Base-by-base conservation (phyloP, 2,797 vertebrate species). In the Alcedo atthis region DNA sequence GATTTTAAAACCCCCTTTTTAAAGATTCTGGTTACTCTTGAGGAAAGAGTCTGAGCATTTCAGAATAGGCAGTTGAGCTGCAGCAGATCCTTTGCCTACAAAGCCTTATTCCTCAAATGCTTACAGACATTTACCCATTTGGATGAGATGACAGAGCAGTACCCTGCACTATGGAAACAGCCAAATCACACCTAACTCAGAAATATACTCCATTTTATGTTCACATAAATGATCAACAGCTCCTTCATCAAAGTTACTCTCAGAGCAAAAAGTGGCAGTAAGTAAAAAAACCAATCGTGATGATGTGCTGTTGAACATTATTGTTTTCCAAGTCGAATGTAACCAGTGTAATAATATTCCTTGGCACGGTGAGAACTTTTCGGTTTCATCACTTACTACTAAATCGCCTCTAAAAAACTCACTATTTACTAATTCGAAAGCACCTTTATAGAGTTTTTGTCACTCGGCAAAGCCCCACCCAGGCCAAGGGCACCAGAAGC, bases 391-490 rank as follows among this genome's bases (percentile, higher is more conserved):
- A 8, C 35, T 40, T 43, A 35, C 16, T 10, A 33, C 14, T 28
- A 21, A 20, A 30, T 2, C 7, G 26, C 55, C 61, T 43, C 48
- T n/a, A 8, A 69, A 73, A 48, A 1, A 1, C 10, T 30, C 54
- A 2, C 25, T 8, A 5, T 15, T 59, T 28, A 13, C 15, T 21
- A 14, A n/a, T 10, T 71, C 14, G 2, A 26, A 37, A n/a, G 22
- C 0, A n/a, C 45, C 35, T 48, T 10, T 17, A 30, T 6, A 12
- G 7, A 8, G 1, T 1, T 4, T 5, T 55, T 17, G 46, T 17
- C 82, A 9, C 51, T 15, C 2, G 0, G 2, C 26, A 18, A 68
- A 68, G 59, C 22, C 75, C 20, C 62, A 25, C 25, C 40, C 42
- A 15, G 12, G 55, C 1, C 37, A 10, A 15, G 64, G 28, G 15